Conservation (phyloP, 2,113 vertebrate genomes). For the Microtus pennsylvanicus region DNA sequence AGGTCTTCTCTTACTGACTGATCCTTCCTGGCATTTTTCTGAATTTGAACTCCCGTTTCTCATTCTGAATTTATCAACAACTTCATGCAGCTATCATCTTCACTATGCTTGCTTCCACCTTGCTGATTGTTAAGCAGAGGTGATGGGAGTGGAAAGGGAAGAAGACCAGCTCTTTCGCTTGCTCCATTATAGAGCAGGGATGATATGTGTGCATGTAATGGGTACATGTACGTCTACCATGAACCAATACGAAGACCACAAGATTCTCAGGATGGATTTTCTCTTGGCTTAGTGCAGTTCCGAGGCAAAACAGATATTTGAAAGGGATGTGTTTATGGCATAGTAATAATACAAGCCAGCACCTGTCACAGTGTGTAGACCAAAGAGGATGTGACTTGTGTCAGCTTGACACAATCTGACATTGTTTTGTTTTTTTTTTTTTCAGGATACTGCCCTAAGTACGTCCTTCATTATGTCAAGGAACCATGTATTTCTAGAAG, state of each 20-base stretch:
- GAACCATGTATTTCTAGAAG: not conserved
- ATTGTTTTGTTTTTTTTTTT: not conserved
- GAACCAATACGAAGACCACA: not conserved
- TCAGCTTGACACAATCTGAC: not conserved
- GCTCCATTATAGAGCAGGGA: not conserved
- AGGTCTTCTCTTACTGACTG: not conserved
- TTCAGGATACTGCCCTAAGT: not conserved
- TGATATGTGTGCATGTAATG: not conserved
- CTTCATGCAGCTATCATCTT: not conserved
- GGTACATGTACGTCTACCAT: not conserved
- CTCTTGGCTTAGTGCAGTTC: slow-evolving; percentile 6
- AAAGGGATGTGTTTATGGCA: not conserved
- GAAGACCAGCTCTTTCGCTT: not conserved
- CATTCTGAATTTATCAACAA: not conserved
- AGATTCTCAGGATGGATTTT: not conserved
- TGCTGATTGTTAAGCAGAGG: not conserved
- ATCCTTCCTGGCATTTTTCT: not conserved
- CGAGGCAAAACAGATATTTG: not conserved
- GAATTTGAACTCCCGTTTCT: not conserved
- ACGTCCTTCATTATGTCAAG: not conserved
- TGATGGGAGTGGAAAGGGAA: not conserved
- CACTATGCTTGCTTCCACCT: accelerated
- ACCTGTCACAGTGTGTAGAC: not conserved
- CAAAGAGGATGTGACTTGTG: not conserved
- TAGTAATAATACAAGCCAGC: not conserved